Evolutionary conservation across 2,888 invertebrate genomes (phyloP).

Genomic region (Rhagonycha fulva): DNA sequence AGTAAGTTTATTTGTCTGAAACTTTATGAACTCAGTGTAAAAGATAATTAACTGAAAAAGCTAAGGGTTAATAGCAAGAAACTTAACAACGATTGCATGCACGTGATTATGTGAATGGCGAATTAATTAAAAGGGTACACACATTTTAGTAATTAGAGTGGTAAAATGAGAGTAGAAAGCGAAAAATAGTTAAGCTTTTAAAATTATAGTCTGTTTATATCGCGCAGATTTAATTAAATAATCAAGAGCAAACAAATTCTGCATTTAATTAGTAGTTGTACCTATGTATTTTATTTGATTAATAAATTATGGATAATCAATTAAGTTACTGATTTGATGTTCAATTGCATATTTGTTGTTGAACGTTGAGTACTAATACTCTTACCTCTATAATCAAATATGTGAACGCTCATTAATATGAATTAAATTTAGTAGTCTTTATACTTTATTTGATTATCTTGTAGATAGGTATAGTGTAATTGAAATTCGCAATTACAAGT

Average conservation of each 20-base stretch:
- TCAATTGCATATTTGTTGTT: slow-evolving; percentile 11
- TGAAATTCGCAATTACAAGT: slow-evolving; percentile 34
- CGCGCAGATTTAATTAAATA: slow-evolving; percentile 18
- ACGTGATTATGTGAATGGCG: neutral
- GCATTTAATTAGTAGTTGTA: slow-evolving; percentile 17
- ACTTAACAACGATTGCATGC: neutral
- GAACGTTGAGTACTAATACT: slow-evolving; percentile 1
- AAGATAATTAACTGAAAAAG: neutral
- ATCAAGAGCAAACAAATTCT: slow-evolving; percentile 3
- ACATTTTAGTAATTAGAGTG: neutral
- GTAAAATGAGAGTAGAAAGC: neutral
- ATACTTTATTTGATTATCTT: slow-evolving; percentile 33
- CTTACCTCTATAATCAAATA: slow-evolving; percentile 21
- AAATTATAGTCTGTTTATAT: neutral
- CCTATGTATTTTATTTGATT: slow-evolving; percentile 19
- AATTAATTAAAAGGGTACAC: neutral
- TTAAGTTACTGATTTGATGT: slow-evolving; percentile 1
- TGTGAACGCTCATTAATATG: slow-evolving; percentile 33
- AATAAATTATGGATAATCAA: slow-evolving; percentile 16
- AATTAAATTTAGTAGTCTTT: slow-evolving; percentile 33
- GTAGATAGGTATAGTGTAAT: slow-evolving; percentile 29
- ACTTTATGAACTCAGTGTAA: neutral
- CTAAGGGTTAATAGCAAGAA: neutral
- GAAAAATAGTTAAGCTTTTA: neutral
- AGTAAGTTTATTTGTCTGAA: slow-evolving; percentile 56